These are phyloP conservation scores for Allygus modestus DNA, from an alignment of 2,888 invertebrate species.

Conservation along the genomic window DNA sequence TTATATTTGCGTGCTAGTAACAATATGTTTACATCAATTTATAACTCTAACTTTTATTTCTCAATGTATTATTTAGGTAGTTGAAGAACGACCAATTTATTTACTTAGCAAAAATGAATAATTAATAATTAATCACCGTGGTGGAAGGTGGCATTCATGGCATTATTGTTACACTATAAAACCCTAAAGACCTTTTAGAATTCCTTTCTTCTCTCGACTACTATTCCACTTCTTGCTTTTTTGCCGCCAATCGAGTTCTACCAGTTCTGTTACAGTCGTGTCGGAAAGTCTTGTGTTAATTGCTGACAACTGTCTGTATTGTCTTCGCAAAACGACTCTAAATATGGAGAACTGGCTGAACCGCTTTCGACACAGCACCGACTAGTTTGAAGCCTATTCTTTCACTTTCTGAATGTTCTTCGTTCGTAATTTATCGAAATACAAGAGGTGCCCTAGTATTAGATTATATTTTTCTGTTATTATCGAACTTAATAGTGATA, in stretches of 20 bases:
- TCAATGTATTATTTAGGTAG: too few species aligned
- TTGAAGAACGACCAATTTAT: too few species aligned
- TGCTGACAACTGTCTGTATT: slow-evolving; percentile 35
- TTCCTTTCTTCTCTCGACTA: background rate
- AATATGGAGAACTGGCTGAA: slow-evolving; percentile 6
- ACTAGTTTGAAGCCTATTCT: background rate
- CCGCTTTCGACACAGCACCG: background rate
- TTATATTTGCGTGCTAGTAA: too few species aligned
- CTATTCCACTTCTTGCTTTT: background rate
- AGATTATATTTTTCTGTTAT: too few species aligned
- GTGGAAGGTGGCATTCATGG: too few species aligned
- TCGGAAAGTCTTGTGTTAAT: slow-evolving; percentile 4
- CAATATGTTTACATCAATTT: too few species aligned
- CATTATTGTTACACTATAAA: too few species aligned
- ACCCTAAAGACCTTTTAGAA: background rate
- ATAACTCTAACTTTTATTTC: too few species aligned
- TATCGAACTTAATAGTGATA: too few species aligned
- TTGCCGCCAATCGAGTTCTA: slow-evolving; percentile 19
- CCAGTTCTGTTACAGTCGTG: slow-evolving; percentile 21
- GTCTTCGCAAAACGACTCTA: slow-evolving; percentile 25
- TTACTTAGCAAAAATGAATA: too few species aligned
- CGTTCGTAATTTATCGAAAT: background rate
- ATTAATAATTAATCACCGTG: too few species aligned
- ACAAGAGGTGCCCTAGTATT: too few species aligned
- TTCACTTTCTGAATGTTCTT: slow-evolving; percentile 21